Conservation (phyloP, 2,113 vertebrate genomes). For the Corythaeola cristata region DNA sequence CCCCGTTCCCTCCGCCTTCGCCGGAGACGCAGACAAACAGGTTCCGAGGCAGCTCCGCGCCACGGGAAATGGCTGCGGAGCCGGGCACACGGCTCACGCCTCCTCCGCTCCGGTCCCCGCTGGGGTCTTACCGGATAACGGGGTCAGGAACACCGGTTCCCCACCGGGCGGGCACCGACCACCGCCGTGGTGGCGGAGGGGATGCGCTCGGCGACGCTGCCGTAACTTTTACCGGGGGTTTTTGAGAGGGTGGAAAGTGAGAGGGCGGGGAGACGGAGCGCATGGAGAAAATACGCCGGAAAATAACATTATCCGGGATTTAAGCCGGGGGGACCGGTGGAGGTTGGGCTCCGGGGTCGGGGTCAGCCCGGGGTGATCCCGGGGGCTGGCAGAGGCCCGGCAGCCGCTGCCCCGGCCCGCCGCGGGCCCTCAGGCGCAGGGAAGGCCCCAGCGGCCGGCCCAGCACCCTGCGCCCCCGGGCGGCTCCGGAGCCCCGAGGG, state of each 20-base stretch:
- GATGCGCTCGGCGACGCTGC: neutral
- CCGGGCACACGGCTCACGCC: neutral
- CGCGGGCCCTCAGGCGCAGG: neutral
- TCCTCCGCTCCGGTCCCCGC: neutral
- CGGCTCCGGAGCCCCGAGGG: neutral
- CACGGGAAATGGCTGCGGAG: neutral
- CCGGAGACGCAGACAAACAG: neutral
- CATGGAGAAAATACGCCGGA: neutral
- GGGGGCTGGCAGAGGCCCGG: neutral
- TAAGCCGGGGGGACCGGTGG: neutral
- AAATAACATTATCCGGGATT: rapidly evolving
- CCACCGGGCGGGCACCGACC: neutral
- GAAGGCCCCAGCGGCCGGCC: neutral
- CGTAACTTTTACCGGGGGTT: neutral
- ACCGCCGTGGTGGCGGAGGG: neutral
- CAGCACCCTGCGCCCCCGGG: no score
- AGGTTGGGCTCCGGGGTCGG: neutral
- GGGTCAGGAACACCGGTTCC: neutral
- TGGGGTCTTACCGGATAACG: neutral
- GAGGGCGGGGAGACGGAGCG: neutral
- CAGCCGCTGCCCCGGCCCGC: neutral
- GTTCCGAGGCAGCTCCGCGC: neutral
- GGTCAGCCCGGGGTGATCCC: neutral
- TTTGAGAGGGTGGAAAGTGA: no score
- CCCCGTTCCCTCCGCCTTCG: neutral